These are phyloP conservation scores for Octomys mimax DNA, from an alignment of 2,797 vertebrate genomes.

Conservation along the genomic window DNA sequence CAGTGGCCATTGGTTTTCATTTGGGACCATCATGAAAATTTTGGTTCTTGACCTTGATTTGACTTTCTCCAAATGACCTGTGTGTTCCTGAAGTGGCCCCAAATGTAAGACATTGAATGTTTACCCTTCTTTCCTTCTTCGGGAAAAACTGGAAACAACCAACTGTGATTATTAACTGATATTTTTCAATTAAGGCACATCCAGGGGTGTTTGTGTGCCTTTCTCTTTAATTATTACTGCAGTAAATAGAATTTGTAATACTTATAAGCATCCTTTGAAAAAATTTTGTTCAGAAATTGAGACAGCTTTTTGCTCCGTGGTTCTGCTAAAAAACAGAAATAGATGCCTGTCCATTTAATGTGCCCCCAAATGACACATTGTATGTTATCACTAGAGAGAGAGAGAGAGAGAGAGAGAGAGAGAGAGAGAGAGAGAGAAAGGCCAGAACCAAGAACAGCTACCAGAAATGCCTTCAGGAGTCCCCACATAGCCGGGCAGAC, in stretches of 20 bases:
- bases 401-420: too few relatives aligned
- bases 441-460: not conserved
- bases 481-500: not conserved
- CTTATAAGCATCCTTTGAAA: not conserved
- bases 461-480: not conserved
- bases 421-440: not conserved
- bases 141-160: not conserved
- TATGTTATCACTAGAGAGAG: not conserved
- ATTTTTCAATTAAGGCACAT: not conserved
- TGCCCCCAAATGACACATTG: not conserved
- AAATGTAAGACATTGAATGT: not conserved
- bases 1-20: not conserved
- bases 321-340: not conserved
- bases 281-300: not conserved
- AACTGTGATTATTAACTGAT: slow-evolving; percentile 24
- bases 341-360: not conserved
- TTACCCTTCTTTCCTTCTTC: not conserved
- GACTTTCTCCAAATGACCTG: slow-evolving; percentile 11
- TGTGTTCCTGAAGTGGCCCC: not conserved
- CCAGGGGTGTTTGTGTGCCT: not conserved
- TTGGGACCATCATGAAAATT: not conserved
- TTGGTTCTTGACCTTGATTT: slow-evolving; percentile 31
- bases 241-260: not conserved
- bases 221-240: slow-evolving; percentile 4
- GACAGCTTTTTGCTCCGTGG: not conserved